Evolutionary conservation across 2,797 vertebrate genomes (phyloP).

Genomic region (Myripristis murdjan): DNA sequence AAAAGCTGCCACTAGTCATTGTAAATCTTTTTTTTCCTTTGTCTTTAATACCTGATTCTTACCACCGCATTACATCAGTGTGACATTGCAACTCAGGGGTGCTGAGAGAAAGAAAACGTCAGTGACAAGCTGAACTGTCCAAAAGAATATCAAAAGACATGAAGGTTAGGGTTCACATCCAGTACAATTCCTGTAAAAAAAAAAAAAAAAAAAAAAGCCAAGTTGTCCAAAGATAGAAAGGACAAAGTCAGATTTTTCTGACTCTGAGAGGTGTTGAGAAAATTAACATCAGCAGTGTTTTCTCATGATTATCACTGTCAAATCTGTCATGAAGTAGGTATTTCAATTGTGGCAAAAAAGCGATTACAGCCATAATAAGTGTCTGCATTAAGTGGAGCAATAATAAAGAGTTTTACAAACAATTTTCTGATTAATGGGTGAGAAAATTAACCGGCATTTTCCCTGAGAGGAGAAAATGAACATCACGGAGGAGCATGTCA

Average conservation of each 20-base stretch:
- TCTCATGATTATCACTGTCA: not conserved
- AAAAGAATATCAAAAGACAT: not conserved
- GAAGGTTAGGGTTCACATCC: conserved; percentile 1
- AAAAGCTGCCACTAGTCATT: too few species aligned
- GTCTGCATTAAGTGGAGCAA: conserved; percentile 3
- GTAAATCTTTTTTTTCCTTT: too few species aligned
- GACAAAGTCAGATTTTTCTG: too few species aligned
- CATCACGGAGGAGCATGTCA: too few species aligned
- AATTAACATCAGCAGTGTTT: not conserved
- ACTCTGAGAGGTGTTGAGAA: too few species aligned
- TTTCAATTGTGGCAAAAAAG: not conserved
- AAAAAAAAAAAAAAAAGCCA: too few species aligned
- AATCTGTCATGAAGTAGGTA: not conserved
- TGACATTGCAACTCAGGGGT: too few species aligned
- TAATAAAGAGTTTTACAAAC: not conserved
- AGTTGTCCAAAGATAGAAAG: too few species aligned
- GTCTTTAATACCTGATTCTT: too few species aligned
- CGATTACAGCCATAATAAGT: not conserved
- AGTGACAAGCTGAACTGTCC: not conserved
- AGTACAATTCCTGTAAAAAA: conserved; percentile 7
- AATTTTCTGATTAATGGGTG: not conserved
- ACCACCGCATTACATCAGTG: too few species aligned
- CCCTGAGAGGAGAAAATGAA: not conserved
- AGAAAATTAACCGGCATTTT: not conserved
- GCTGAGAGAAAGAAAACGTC: not conserved